Conservation (phyloP, 1,140 invertebrate species). For the Brachionus plicatilis region DNA sequence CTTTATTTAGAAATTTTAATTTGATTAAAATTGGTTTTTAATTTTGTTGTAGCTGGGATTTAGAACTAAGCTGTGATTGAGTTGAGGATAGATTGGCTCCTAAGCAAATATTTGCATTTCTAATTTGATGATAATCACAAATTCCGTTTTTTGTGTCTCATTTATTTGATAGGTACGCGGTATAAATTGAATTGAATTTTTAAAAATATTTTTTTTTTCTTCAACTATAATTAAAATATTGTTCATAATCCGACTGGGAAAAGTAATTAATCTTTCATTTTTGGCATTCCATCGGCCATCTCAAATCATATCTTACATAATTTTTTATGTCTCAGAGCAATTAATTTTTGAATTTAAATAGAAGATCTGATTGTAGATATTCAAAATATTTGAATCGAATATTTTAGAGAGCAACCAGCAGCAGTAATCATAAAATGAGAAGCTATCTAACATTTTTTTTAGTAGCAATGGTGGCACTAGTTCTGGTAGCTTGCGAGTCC, state of each 20-base stretch:
- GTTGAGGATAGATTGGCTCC: neutral
- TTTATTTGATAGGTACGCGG: neutral
- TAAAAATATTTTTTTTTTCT: neutral
- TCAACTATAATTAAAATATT: neutral
- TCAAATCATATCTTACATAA: neutral
- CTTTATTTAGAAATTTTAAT: neutral
- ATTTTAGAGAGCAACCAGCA: neutral
- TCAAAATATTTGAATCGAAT: neutral
- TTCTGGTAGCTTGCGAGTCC: neutral
- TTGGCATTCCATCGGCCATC: neutral
- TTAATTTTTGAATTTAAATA: neutral
- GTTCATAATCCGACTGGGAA: neutral
- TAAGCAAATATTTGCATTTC: neutral
- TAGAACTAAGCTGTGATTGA: neutral
- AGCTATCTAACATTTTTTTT: neutral
- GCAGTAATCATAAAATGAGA: neutral
- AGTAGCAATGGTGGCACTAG: neutral
- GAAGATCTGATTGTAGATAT: neutral
- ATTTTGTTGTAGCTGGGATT: neutral
- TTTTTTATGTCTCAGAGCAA: neutral
- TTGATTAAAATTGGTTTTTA: neutral
- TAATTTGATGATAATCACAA: neutral
- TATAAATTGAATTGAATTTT: neutral
- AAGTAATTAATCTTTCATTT: neutral
- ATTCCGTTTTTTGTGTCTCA: neutral